Evolutionary conservation across 2,888 invertebrate genomes (phyloP).

Genomic region (Cephus pulcher): DNA sequence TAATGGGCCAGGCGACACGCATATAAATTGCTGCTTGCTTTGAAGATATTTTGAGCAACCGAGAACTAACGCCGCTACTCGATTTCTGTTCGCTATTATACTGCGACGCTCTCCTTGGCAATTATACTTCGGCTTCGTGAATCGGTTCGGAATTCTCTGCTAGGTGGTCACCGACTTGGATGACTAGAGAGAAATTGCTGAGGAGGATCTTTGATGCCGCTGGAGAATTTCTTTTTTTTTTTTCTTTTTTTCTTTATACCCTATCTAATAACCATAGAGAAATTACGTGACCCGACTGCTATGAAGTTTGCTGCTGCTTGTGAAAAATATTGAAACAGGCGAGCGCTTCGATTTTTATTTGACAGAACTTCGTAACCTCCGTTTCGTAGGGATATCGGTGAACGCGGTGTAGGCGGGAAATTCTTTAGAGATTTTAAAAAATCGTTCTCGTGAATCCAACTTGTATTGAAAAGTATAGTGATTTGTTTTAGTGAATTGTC

Average conservation of each 20-base stretch:
- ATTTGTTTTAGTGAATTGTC: neutral
- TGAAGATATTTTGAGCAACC: conserved; percentile 57
- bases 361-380: neutral
- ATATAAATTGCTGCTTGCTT: conserved; percentile 64
- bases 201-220: neutral
- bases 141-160: neutral
- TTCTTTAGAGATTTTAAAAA: neutral
- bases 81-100: conserved; percentile 2
- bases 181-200: neutral
- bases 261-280: neutral
- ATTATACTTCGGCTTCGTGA: neutral
- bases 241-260: neutral
- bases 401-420: neutral
- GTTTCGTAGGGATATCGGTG: neutral
- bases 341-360: neutral
- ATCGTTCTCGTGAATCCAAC: neutral
- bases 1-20: conserved; percentile 63
- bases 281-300: neutral
- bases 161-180: neutral
- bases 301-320: neutral
- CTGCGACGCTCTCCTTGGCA: neutral
- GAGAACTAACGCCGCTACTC: conserved; percentile 5
- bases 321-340: neutral
- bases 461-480: neutral
- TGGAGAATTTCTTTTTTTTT: neutral